phyloP scores from a whole-genome alignment of 2,113 vertebrate genomes.

The Argyrosomus japonicus region DNA sequence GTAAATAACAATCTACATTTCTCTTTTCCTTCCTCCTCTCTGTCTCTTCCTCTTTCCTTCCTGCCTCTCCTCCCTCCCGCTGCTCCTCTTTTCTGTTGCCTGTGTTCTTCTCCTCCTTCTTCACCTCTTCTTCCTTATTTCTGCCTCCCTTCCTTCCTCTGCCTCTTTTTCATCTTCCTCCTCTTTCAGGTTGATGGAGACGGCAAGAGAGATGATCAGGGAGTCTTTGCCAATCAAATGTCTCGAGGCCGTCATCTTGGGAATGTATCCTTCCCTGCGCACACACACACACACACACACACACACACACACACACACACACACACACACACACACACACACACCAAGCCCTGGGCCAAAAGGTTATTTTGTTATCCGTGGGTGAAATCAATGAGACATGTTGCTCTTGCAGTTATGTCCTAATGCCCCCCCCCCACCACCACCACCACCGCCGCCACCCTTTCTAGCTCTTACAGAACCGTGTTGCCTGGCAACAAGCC shows the following conservation, averaged over 20 bases:
- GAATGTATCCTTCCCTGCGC: constrained; percentile 94
- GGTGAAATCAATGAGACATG: constrained; percentile 64
- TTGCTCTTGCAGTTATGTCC: constrained; percentile 27
- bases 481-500: constrained; percentile 78
- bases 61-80: background rate
- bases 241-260: constrained; percentile 98
- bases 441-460: background rate
- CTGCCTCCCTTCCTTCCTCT: background rate
- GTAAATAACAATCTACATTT: background rate
- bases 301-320: constrained; percentile 9
- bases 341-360: background rate
- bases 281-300: background rate
- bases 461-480: constrained; percentile 28
- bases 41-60: background rate
- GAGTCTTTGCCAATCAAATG: constrained; percentile 99
- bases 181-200: constrained; percentile 93
- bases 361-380: constrained; percentile 53
- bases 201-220: constrained; percentile 93
- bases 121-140: background rate
- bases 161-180: background rate
- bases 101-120: background rate
- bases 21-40: background rate
- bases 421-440: constrained; percentile 33
- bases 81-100: background rate
- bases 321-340: too few species aligned